Evolutionary conservation across 2,888 invertebrate species (phyloP).

Genomic region (Gari tellinella): DNA sequence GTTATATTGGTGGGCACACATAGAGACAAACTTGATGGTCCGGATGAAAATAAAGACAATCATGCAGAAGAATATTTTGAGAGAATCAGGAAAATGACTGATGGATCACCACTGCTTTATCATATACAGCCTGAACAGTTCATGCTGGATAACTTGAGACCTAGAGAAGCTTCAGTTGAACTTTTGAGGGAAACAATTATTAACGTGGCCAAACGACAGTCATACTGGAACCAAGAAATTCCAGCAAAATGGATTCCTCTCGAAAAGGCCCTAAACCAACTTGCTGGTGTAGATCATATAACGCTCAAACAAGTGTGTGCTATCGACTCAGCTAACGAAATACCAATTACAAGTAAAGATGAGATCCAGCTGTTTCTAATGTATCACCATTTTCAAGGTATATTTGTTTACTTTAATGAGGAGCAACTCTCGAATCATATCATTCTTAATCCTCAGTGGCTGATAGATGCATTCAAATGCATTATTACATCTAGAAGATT

Average conservation of each 20-base stretch:
- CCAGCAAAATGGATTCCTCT: slow-evolving; percentile 37
- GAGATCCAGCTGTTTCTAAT: slow-evolving; percentile 20
- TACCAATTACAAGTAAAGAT: slow-evolving; percentile 12
- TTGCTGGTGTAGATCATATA: slow-evolving; percentile 4
- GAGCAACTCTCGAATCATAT: slow-evolving; percentile 17
- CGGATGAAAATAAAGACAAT: slow-evolving; percentile 3
- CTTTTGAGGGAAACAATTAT: background rate
- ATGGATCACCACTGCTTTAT: slow-evolving; percentile 15
- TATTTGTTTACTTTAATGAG: slow-evolving; percentile 25
- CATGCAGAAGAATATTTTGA: slow-evolving; percentile 18
- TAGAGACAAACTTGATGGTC: slow-evolving; percentile 13
- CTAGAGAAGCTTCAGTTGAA: background rate
- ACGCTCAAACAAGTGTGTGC: slow-evolving; percentile 16
- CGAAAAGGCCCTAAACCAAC: slow-evolving; percentile 7
- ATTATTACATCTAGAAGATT: slow-evolving; percentile 29
- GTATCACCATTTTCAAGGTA: slow-evolving; percentile 31
- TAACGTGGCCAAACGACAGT: background rate
- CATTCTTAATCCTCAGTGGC: slow-evolving; percentile 27
- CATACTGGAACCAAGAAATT: slow-evolving; percentile 4
- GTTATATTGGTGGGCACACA: slow-evolving; percentile 45
- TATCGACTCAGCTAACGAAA: slow-evolving; percentile 3
- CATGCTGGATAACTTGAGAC: slow-evolving; percentile 4
- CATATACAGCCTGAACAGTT: slow-evolving; percentile 36
- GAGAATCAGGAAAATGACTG: slow-evolving; percentile 19
- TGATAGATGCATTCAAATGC: slow-evolving; percentile 39